Percentiles rank a stretch among this genome's conserved stretches.
phyloP scores from a whole-genome alignment of 2,113 vertebrate species.

The Ophiodon elongatus region DNA sequence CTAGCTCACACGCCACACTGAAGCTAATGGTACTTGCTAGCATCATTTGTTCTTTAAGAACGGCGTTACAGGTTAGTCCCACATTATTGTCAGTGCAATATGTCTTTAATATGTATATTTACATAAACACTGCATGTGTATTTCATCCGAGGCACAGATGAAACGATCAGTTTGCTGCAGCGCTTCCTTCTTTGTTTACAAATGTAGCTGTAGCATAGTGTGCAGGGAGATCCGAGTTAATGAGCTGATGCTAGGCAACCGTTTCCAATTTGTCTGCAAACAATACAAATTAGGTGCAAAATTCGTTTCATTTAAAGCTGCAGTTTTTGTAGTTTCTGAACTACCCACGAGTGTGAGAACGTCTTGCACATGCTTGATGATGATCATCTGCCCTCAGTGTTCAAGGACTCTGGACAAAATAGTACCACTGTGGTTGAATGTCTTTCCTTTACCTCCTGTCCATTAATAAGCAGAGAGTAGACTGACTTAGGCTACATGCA shows the following conservation, averaged over 20 bases:
- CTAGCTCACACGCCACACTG: conserved; percentile 48
- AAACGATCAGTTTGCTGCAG: not conserved
- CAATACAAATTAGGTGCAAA: not conserved
- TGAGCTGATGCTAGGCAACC: not conserved
- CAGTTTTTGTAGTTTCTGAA: not conserved
- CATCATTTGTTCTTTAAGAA: conserved; percentile 27
- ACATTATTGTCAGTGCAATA: not conserved
- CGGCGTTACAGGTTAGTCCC: not conserved
- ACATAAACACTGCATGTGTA: accelerated
- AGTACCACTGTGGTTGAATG: not conserved
- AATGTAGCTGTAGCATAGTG: conserved; percentile 52
- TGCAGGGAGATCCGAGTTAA: conserved; percentile 23
- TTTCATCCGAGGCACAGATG: not conserved
- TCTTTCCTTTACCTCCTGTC: too few relatives aligned
- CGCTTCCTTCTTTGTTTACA: conserved; percentile 75
- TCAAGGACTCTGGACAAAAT: not conserved
- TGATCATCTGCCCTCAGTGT: not conserved
- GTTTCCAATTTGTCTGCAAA: not conserved
- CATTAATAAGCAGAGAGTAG: not conserved
- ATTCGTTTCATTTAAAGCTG: not conserved
- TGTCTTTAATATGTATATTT: not conserved
- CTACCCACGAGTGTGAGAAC: not conserved
- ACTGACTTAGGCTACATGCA: not conserved
- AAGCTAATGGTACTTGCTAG: conserved; percentile 51
- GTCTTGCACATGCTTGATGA: not conserved